These are phyloP conservation scores for Podarcis muralis DNA, from an alignment of 2,113 vertebrate species.

Conservation along the genomic window DNA sequence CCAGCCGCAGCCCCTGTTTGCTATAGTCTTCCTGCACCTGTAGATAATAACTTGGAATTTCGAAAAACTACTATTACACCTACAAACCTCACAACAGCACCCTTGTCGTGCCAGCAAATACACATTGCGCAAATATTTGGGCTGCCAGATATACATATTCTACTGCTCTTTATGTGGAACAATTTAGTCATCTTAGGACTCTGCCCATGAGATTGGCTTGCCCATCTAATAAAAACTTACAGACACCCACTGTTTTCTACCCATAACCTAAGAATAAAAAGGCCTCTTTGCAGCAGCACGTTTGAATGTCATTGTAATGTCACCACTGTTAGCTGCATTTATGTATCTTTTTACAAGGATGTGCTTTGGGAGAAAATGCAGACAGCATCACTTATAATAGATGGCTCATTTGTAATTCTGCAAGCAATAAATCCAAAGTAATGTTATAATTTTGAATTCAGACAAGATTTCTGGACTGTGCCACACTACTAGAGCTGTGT, in stretches of 20 bases:
- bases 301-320: constrained; percentile 27
- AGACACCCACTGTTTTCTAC: constrained; percentile 14
- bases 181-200: constrained; percentile 21
- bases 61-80: background rate
- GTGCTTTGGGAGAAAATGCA: constrained; percentile 24
- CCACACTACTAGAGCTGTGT: background rate
- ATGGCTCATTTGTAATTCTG: background rate
- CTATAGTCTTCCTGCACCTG: too few species aligned
- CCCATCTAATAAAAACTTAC: background rate
- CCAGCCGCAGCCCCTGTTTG: too few species aligned
- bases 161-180: constrained; percentile 19
- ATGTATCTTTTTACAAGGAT: background rate
- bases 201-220: background rate
- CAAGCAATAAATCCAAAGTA: background rate
- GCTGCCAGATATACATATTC: background rate
- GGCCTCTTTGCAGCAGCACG: constrained; percentile 21
- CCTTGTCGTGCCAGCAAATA: background rate
- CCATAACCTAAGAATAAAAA: constrained; percentile 24
- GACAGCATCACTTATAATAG: background rate
- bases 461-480: background rate
- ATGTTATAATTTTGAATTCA: constrained; percentile 20
- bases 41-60: too few species aligned
- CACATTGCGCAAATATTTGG: background rate
- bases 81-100: too few species aligned
- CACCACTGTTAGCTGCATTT: background rate